These are phyloP conservation scores for Drosophila kuntzei DNA, from an alignment of 2,888 invertebrate genomes.

Conservation along the genomic window DNA sequence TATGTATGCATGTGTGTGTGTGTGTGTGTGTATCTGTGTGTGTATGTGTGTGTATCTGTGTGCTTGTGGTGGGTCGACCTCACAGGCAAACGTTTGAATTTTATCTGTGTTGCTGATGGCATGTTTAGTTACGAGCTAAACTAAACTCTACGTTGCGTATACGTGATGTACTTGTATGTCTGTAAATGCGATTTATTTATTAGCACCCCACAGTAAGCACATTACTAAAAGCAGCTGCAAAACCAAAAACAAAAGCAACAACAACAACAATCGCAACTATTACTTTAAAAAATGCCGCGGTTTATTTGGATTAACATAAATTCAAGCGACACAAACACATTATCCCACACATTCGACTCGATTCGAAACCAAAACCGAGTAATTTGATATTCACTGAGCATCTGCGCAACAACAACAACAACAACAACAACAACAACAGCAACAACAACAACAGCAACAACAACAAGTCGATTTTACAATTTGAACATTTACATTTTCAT, in stretches of 20 bases:
- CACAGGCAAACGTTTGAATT: conserved; percentile 25
- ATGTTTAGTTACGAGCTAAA: conserved; percentile 24
- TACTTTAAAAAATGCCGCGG: conserved; percentile 72
- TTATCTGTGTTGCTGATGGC: not conserved
- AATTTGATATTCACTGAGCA: conserved; percentile 79
- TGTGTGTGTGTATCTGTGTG: too few species aligned
- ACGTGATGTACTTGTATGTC: conserved; percentile 21
- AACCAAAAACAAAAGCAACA: conserved; percentile 27
- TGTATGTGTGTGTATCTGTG: not conserved
- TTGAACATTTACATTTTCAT: conserved; percentile 75
- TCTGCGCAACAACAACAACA: conserved; percentile 50
- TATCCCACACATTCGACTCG: conserved; percentile 50
- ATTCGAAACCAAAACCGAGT: conserved; percentile 39
- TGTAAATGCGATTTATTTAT: conserved; percentile 80
- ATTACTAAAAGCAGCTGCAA: conserved; percentile 53
- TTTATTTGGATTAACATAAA: conserved; percentile 74
- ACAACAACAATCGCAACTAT: conserved; percentile 47
- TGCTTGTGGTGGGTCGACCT: conserved; percentile 38
- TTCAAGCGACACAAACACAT: conserved; percentile 57
- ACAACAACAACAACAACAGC: conserved; percentile 2
- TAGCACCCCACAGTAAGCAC: conserved; percentile 73
- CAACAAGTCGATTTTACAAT: conserved; percentile 48
- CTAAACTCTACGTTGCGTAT: conserved; percentile 34
- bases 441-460: conserved; percentile 27
- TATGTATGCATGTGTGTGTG: too few species aligned